Base-by-base conservation (phyloP, 2,888 invertebrate genomes). In the Lamellibrachia satsuma region DNA sequence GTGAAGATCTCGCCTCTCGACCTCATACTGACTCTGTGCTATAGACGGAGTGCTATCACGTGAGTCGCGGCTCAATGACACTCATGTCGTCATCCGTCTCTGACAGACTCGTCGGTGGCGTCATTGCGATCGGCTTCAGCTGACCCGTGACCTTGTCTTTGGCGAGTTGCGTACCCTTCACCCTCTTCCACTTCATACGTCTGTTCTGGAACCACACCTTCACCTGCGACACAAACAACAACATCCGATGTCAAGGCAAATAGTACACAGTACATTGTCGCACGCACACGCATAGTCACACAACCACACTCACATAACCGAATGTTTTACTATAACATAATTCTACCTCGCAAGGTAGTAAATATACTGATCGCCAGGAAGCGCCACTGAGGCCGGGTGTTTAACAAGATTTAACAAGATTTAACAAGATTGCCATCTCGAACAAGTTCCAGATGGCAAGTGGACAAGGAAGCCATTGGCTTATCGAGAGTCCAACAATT, bases 121-220 rank as follows among this genome's bases (percentile, higher is more conserved):
- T 93, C 22, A 95, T 94, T 93, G 95, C 94, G 90, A 96, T 93
- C 2, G 96, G 96, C 93, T 96, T 96, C 90, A 96, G 93, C 93
- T 95, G 95, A n/a, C 96, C 96, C 7, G 96, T 95, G 52, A 96
- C 96, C 94, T 96, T 96, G 94, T 96, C 96, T 92, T 95, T 95
- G 27, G 95, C 96, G 90, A 96, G 94, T 92, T 95, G 96, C 3
- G 96, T 95, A 2, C 96, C 96, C 92, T 96, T 96, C 7, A 95
- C 95, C 22, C 96, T 92, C 93, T 96, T 96, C 95, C 96, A 96
- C 93, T 96, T 96, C 96, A 96, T 96, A 52, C 96, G 94, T 22
- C 96, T 94, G 93, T 96, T 96, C 93, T 96, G 96, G 94, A 96
- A 96, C 96, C 96, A 96, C 6, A 96, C 96, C 94, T 96, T 96